phyloP scores from a whole-genome alignment of 2,888 invertebrate genomes.

The Nomada hirtipes region DNA sequence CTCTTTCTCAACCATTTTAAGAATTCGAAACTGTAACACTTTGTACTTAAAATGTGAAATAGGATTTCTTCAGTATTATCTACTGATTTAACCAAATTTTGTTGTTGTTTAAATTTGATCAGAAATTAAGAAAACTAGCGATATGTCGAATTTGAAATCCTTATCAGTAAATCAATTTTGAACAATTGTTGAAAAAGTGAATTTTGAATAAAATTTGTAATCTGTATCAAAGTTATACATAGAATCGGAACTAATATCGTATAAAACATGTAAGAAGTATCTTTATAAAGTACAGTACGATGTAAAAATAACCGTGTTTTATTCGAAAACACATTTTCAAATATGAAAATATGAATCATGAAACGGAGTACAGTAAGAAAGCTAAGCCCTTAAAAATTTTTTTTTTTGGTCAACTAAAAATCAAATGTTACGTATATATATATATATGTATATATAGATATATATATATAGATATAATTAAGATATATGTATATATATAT shows the following conservation, averaged over 20 bases:
- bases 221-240: conserved; percentile 2
- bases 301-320: conserved; percentile 33
- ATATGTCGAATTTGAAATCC: background rate
- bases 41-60: conserved; percentile 34
- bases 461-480: conserved; percentile 35
- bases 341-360: conserved; percentile 49
- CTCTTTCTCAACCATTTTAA: conserved; percentile 9
- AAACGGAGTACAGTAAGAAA: conserved; percentile 41
- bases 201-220: conserved; percentile 16
- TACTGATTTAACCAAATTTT: conserved; percentile 3
- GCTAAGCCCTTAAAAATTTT: conserved; percentile 33
- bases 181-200: conserved; percentile 1
- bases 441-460: conserved; percentile 17
- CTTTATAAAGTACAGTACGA: conserved; percentile 24
- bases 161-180: conserved; percentile 9
- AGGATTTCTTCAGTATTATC: conserved; percentile 2
- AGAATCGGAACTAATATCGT: conserved; percentile 14
- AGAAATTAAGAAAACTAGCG: conserved; percentile 18
- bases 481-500: conserved; percentile 23
- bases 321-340: conserved; percentile 47
- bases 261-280: conserved; percentile 9
- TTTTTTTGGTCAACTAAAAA: conserved; percentile 44
- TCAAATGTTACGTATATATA: conserved; percentile 31
- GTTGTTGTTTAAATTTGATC: conserved; percentile 13
- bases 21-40: conserved; percentile 33